Base-by-base conservation (phyloP, 2,797 vertebrate genomes). In the Anas georgica region DNA sequence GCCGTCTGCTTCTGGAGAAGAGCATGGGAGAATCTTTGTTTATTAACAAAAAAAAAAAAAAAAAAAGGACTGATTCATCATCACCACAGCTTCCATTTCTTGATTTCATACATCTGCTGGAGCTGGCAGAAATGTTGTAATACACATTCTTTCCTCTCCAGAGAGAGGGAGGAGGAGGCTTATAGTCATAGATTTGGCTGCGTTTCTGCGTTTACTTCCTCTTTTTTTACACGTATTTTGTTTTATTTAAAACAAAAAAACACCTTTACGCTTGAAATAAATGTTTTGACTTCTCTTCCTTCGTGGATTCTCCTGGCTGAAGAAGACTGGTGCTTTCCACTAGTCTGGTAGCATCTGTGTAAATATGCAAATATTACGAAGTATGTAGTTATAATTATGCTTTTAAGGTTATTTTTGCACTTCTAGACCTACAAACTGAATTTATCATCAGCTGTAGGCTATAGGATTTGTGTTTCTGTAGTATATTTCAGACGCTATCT, bases 61-160 rank as follows among this genome's bases (percentile, higher is more conserved):
- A 81, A 52, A 56, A 78, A 52, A 83, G 60, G 69, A 67, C 66
- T 76, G 20, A 52, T 96, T 88, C 72, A 31, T 77, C 77, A 87
- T 77, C 74, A 87, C 75, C 55, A 88, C 66, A 87, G 52, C 25
- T 95, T 74, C 80, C 81, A 35, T 89, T 94, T 94, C 91, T 94
- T 94, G 83, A 83, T 89, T 78, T 92, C 58, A 67, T 91, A 70
- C 94, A 96, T 94, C 92, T 95, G 94, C 82, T 92, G 85, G 50
- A 94, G 68, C 93, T 96, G 94, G 89, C 94, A 92, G 18, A 92
- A 88, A 70, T 68, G 55, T 72, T 92, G 72, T 60, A 83, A 74
- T 92, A 73, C 6, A 0, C 35, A 31, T 94, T 92, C 67, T 86
- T 93, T 94, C 69, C 84, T 89, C 91, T 88, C 86, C 52, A 88